Base-by-base conservation (phyloP, 2,113 vertebrate genomes). In the Cochlearius cochlearius region DNA sequence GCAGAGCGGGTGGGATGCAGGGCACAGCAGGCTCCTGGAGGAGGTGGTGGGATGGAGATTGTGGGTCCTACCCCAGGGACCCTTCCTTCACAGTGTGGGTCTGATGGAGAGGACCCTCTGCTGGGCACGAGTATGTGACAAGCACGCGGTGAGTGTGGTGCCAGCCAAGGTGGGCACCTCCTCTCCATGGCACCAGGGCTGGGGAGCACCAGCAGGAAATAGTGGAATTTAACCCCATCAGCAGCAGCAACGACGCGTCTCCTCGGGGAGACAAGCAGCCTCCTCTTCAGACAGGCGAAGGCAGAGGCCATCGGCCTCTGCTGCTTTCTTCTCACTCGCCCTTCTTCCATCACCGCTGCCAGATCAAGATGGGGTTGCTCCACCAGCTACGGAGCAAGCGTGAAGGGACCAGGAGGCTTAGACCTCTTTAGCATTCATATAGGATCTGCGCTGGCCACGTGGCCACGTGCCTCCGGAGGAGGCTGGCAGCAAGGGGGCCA, bases 251-350 rank as follows among this genome's bases (percentile, higher is more conserved):
- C 53, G 50, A 20, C 2, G 53, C 17, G 25, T 68, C 67, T 80
- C 59, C 89, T 58, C 19, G 68, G 73, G 63, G 68, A 91, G 55
- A 76, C 11, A 23, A 95, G 87, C 41, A 77, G 59, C 59, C 92
- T 91, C 84, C 64, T 47, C 45, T 81, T 30, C 29, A 87, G 71
- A 52, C 34, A 32, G 34, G 10, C 1, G 0, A 41, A n/a, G 41
- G 56, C 7, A 4, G 56, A 59, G 78, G 9, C 3, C 67, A 8
- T 8, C 7, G 0, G 2, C 39, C 12, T 22, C 20, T 49, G 10
- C 63, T 30, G 4, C 15, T 20, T 32, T 34, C 25, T 10, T 62
- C 32, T n/a, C 45, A 4, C 32, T 63, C 5, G 4, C 25, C 8
- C 30, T 64, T 63, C 59, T 64, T 58, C 69, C 43, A 30, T 10